These are phyloP conservation scores for Marisa cornuarietis DNA, from an alignment of 1,140 invertebrate genomes.

Conservation along the genomic window DNA sequence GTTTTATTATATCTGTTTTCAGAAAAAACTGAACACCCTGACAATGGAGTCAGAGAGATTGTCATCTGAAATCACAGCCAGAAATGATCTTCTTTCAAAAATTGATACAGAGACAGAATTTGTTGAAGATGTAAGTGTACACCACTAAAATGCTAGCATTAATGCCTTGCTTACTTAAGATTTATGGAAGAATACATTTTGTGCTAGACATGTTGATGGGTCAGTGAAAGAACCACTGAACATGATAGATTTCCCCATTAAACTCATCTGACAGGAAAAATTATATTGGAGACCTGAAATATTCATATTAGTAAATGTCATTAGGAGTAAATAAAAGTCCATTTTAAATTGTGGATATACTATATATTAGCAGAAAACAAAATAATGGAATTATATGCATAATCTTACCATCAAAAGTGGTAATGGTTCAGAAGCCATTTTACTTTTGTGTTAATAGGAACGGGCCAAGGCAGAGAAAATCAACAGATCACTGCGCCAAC, in stretches of 20 bases:
- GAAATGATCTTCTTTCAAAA: slow-evolving; percentile 58
- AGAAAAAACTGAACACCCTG: slow-evolving; percentile 64
- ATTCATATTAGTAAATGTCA: too few relatives aligned
- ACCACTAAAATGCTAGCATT: neutral
- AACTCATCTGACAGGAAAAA: too few relatives aligned
- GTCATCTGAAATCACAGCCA: slow-evolving; percentile 56
- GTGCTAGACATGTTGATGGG: too few relatives aligned
- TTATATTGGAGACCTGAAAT: too few relatives aligned
- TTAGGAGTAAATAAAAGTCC: too few relatives aligned
- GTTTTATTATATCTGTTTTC: slow-evolving; percentile 18
- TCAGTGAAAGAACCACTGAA: too few relatives aligned
- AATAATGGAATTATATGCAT: too few relatives aligned
- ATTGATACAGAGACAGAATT: slow-evolving; percentile 60
- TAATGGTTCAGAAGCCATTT: too few relatives aligned
- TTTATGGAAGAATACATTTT: slow-evolving; percentile 10
- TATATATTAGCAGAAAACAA: too few relatives aligned
- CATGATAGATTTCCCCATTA: too few relatives aligned
- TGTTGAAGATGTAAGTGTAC: slow-evolving; percentile 55
- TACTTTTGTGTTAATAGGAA: slow-evolving; percentile 48
- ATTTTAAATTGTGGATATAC: too few relatives aligned
- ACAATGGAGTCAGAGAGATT: slow-evolving; percentile 61
- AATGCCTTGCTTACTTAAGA: neutral
- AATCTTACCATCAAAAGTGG: too few relatives aligned
- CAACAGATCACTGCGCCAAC: slow-evolving; percentile 60
- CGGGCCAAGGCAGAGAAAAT: slow-evolving; percentile 61